A percentile compares a stretch with the other conserved stretches of the same genome.
Evolutionary conservation across 2,797 vertebrate genomes (phyloP).

Genomic region (Ataeniobius toweri): DNA sequence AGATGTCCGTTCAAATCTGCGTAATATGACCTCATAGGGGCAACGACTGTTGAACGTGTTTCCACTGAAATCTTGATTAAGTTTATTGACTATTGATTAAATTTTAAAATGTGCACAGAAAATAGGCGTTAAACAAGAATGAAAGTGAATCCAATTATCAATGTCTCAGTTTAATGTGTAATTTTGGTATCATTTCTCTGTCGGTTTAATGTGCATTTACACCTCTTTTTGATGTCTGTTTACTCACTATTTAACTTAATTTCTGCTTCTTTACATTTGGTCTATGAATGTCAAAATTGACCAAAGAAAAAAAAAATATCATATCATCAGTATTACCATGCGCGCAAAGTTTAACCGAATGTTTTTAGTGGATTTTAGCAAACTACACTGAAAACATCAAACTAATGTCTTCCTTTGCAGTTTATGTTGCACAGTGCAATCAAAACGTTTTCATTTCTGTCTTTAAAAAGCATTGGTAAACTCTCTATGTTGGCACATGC

Average conservation of each 20-base stretch:
- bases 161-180: background rate
- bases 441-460: constrained; percentile 6
- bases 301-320: background rate
- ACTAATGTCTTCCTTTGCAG: background rate
- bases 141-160: background rate
- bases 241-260: background rate
- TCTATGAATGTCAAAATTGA: background rate
- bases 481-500: constrained; percentile 35
- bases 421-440: background rate
- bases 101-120: background rate
- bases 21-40: constrained; percentile 12
- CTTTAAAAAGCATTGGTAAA: background rate
- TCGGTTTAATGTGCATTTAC: no score
- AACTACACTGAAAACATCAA: background rate
- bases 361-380: background rate
- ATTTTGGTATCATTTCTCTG: background rate
- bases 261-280: background rate
- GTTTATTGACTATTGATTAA: background rate
- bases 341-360: background rate
- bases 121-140: background rate
- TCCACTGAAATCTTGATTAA: constrained; percentile 30
- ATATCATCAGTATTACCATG: background rate
- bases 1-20: background rate
- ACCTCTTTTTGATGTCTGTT: background rate
- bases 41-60: background rate